phyloP scores from a whole-genome alignment of 2,797 vertebrate genomes.

The Peromyscus melanophrys region DNA sequence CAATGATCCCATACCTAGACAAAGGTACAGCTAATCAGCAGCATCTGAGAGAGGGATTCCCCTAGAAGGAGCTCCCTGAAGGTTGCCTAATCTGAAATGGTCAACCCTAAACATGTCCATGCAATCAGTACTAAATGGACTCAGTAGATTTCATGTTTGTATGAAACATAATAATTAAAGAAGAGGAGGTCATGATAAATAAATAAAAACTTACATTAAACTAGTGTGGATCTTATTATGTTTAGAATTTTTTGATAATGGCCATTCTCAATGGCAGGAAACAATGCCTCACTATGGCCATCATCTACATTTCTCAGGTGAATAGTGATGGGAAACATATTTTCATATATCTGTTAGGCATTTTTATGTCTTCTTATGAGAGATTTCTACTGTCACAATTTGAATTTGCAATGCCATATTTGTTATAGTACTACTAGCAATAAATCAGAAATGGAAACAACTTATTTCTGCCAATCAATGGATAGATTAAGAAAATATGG shows the following conservation, averaged over 20 bases:
- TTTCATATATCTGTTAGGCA: background rate
- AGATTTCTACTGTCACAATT: background rate
- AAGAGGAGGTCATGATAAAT: background rate
- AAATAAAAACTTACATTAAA: background rate
- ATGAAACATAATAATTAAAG: background rate
- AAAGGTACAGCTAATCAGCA: background rate
- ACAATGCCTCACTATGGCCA: background rate
- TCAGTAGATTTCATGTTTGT: background rate
- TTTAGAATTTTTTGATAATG: background rate
- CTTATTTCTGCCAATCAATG: background rate
- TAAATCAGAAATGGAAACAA: background rate
- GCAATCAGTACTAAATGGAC: background rate
- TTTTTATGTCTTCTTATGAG: background rate
- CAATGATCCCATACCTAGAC: background rate
- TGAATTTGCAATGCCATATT: background rate
- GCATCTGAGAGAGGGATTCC: background rate
- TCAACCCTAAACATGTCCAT: background rate
- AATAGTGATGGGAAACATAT: background rate
- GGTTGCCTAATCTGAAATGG: background rate
- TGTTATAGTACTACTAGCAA: background rate
- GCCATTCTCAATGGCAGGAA: background rate
- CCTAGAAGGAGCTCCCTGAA: background rate
- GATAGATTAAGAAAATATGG: background rate
- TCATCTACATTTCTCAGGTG: background rate
- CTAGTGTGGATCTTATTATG: background rate